These are phyloP conservation scores for Pluvianellus socialis DNA, from an alignment of 2,113 vertebrate species.

Conservation along the genomic window DNA sequence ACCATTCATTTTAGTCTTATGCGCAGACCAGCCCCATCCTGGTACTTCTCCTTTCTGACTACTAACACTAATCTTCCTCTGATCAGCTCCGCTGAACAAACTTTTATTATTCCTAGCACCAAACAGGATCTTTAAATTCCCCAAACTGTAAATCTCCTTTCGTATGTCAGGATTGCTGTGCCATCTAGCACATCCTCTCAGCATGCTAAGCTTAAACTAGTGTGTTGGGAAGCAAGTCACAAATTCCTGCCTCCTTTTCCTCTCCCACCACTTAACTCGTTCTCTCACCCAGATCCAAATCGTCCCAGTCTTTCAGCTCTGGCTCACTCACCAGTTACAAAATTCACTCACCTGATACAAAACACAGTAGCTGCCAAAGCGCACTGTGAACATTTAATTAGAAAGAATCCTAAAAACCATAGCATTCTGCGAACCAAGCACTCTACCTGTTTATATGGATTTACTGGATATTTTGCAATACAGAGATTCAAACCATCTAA, in stretches of 20 bases:
- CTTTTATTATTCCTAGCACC: neutral
- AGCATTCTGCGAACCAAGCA: neutral
- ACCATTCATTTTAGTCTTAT: neutral
- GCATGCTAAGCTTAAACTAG: neutral
- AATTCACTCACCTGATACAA: neutral
- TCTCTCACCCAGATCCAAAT: neutral
- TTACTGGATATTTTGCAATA: neutral
- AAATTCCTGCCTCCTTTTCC: neutral
- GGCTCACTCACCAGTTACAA: neutral
- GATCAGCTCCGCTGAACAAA: neutral
- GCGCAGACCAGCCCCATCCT: neutral
- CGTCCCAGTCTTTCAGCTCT: neutral
- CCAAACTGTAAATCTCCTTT: neutral
- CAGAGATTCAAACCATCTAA: neutral
- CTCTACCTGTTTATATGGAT: neutral
- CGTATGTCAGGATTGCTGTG: neutral
- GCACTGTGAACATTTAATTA: neutral
- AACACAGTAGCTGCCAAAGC: neutral
- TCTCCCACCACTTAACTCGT: neutral
- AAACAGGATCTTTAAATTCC: neutral
- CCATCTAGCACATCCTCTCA: neutral
- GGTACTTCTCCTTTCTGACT: neutral
- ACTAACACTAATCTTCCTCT: neutral
- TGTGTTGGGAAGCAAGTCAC: neutral
- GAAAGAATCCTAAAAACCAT: neutral